phyloP scores from a whole-genome alignment of 2,888 invertebrate species.

The Cybosia mesomella region DNA sequence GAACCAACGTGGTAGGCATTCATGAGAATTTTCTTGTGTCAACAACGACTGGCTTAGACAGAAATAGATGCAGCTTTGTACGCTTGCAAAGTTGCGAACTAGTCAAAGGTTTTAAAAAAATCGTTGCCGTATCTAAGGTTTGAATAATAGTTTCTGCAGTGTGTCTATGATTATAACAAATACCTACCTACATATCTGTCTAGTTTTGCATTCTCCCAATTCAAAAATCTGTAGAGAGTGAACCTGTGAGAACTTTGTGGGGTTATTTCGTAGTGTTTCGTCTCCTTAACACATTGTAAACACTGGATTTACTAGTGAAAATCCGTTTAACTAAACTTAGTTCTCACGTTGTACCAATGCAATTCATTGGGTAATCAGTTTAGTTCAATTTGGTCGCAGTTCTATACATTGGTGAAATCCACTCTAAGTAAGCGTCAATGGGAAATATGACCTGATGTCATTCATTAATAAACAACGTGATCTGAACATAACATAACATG shows the following conservation, averaged over 20 bases:
- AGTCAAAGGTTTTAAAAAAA: constrained; percentile 45
- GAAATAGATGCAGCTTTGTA: constrained; percentile 81
- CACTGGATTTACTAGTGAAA: not conserved
- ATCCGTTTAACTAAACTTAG: not conserved
- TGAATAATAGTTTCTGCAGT: not conserved
- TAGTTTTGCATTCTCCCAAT: not conserved
- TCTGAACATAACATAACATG: too few species aligned
- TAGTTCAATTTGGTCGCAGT: not conserved
- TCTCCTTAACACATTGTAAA: not conserved
- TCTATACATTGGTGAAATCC: not conserved
- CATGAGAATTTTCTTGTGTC: constrained; percentile 85
- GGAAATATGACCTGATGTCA: not conserved
- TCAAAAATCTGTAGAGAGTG: not conserved
- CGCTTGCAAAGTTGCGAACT: constrained; percentile 71
- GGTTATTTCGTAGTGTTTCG: not conserved
- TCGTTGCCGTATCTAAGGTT: constrained; percentile 5
- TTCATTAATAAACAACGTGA: not conserved
- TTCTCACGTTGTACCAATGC: not conserved
- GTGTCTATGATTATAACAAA: not conserved
- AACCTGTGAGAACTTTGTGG: not conserved
- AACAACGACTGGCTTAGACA: constrained; percentile 78
- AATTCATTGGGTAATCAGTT: not conserved
- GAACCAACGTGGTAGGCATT: constrained; percentile 81
- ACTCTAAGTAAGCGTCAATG: not conserved
- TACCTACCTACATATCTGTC: not conserved